These are phyloP conservation scores for Palythoa heliodiscus DNA, from an alignment of 92 coral and sea anemone species.

Conservation along the genomic window DNA sequence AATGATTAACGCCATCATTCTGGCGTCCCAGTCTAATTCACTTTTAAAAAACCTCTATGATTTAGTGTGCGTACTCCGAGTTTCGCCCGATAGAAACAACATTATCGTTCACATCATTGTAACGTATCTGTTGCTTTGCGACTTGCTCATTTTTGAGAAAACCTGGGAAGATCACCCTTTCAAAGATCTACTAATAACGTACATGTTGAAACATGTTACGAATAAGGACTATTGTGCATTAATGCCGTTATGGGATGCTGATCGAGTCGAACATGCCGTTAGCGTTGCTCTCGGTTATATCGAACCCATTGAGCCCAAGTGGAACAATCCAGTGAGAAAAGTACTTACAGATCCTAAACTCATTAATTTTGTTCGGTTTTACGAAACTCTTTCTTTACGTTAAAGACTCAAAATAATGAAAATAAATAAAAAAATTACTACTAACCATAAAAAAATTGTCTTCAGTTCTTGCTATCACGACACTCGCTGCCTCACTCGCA, in stretches of 20 bases:
- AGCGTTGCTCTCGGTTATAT: not conserved
- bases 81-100: not conserved
- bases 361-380: not conserved
- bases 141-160: not conserved
- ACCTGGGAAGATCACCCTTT: not conserved
- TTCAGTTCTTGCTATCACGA: not conserved
- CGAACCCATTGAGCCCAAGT: not conserved
- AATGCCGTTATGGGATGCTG: not conserved
- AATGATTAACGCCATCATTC: not conserved
- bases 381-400: not conserved
- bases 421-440: too few relatives aligned
- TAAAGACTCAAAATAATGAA: too few relatives aligned
- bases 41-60: too few relatives aligned
- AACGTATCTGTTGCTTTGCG: not conserved
- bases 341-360: not conserved
- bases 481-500: not conserved
- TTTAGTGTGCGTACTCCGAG: not conserved
- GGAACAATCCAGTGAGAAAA: too few relatives aligned
- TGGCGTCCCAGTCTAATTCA: not conserved
- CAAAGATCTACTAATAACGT: not conserved
- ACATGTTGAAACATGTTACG: not conserved
- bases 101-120: not conserved
- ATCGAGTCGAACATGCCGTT: not conserved
- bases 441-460: not conserved
- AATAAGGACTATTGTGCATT: not conserved